Conservation (phyloP, 2,113 vertebrate species). For the Rhizomys pruinosus region DNA sequence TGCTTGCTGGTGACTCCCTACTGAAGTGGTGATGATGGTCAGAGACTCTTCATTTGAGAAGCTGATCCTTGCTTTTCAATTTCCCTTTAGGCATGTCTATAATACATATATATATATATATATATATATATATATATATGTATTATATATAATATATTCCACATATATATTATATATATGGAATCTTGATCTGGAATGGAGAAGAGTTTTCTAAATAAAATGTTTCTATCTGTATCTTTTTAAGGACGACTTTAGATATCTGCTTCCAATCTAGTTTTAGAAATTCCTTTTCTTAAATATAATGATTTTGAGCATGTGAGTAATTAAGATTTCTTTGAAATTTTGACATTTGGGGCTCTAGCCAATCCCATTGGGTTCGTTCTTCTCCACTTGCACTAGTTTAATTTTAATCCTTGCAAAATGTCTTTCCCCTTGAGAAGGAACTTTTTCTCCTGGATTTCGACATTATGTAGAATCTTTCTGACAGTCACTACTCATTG, state of each 20-base stretch:
- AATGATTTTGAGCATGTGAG: neutral
- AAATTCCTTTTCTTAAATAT: slow-evolving; percentile 34
- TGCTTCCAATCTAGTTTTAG: slow-evolving; percentile 41
- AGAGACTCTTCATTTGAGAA: neutral
- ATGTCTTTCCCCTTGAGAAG: neutral
- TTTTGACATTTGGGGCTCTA: neutral
- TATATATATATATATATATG: too few species aligned
- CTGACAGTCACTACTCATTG: neutral
- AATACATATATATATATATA: too few species aligned
- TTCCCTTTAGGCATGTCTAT: neutral
- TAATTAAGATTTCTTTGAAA: slow-evolving; percentile 30
- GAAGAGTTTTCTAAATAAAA: neutral
- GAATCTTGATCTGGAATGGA: neutral
- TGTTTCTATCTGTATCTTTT: slow-evolving; percentile 1
- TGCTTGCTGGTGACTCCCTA: neutral
- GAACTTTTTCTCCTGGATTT: neutral
- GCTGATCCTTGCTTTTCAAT: neutral
- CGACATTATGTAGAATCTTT: neutral
- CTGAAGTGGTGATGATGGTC: neutral
- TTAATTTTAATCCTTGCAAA: slow-evolving; percentile 10
- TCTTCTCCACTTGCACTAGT: neutral
- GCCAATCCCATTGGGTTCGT: neutral
- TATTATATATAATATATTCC: too few species aligned
- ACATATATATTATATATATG: too few species aligned
- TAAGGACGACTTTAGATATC: neutral